phyloP scores from a whole-genome alignment of 53 echinoderm and acorn worm species.

The Patiria pectinifera region DNA sequence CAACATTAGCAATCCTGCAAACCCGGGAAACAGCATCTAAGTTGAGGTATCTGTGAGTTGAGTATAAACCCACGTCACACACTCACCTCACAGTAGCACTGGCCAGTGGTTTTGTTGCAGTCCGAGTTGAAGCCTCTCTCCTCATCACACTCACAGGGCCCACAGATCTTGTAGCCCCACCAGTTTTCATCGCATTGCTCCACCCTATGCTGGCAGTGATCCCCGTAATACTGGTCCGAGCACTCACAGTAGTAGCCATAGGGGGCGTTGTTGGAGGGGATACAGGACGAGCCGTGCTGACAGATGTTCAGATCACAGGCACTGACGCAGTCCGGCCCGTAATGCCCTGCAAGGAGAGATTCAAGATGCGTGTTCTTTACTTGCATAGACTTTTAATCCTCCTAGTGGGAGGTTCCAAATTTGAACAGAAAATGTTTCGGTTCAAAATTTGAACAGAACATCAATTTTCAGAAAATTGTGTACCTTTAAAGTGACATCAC shows the following conservation, averaged over 20 bases:
- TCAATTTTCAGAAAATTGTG: no score
- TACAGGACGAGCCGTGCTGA: conserved; percentile 82
- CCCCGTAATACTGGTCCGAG: conserved; percentile 87
- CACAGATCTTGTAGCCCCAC: conserved; percentile 95
- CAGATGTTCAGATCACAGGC: conserved; percentile 89
- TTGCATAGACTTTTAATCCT: no score
- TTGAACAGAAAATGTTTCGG: no score
- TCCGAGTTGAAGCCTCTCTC: conserved; percentile 83
- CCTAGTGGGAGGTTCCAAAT: no score
- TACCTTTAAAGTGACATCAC: no score
- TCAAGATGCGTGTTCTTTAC: no score
- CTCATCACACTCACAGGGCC: conserved; percentile 95
- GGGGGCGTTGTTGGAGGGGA: conserved; percentile 4
- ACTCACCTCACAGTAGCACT: conserved; percentile 89
- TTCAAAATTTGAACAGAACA: no score
- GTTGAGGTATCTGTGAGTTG: no score
- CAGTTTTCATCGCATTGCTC: conserved; percentile 79
- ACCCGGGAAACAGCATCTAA: no score
- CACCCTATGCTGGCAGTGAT: conserved; percentile 87
- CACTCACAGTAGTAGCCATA: conserved; percentile 87
- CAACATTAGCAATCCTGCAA: no score
- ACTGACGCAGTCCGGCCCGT: conserved; percentile 77
- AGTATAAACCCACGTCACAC: no score
- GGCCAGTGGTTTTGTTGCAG: conserved; percentile 96
- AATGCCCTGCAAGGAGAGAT: conserved; percentile 73